Conservation (phyloP, 2,888 invertebrate genomes). For the Cetonia aurata region DNA sequence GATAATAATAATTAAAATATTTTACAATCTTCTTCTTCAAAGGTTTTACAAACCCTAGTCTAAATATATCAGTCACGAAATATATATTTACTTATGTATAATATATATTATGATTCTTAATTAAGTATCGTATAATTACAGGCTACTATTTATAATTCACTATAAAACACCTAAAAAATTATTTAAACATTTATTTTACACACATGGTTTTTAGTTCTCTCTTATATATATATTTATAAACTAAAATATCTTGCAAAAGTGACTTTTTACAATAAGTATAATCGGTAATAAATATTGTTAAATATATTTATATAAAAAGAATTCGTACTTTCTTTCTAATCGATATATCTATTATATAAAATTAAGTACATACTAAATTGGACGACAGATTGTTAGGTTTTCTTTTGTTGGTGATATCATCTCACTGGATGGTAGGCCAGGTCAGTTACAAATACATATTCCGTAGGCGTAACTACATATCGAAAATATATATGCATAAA, state of each 20-base stretch:
- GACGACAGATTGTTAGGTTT: conserved; percentile 42
- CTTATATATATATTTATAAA: conserved; percentile 54
- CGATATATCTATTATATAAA: conserved; percentile 49
- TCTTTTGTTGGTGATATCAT: conserved; percentile 5
- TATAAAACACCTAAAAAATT: conserved; percentile 64
- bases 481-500: neutral
- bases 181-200: conserved; percentile 64
- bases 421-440: conserved; percentile 31
- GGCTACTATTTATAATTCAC: conserved; percentile 54
- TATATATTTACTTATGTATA: conserved; percentile 45
- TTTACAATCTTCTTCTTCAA: conserved; percentile 50
- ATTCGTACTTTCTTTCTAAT: conserved; percentile 46
- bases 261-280: conserved; percentile 59
- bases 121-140: conserved; percentile 36
- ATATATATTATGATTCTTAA: conserved; percentile 25
- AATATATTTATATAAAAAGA: conserved; percentile 57
- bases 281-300: conserved; percentile 38
- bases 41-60: conserved; percentile 56
- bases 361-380: conserved; percentile 43
- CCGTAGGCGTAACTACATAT: neutral
- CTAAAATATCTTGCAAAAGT: conserved; percentile 53
- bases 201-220: conserved; percentile 51
- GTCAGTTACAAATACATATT: conserved; percentile 14
- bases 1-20: conserved; percentile 52
- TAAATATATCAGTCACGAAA: conserved; percentile 60